Evolutionary conservation across 2,113 vertebrate species (phyloP), one percentile per base, ranked within the genome.

Genomic region (Myiozetetes cayanensis): DNA sequence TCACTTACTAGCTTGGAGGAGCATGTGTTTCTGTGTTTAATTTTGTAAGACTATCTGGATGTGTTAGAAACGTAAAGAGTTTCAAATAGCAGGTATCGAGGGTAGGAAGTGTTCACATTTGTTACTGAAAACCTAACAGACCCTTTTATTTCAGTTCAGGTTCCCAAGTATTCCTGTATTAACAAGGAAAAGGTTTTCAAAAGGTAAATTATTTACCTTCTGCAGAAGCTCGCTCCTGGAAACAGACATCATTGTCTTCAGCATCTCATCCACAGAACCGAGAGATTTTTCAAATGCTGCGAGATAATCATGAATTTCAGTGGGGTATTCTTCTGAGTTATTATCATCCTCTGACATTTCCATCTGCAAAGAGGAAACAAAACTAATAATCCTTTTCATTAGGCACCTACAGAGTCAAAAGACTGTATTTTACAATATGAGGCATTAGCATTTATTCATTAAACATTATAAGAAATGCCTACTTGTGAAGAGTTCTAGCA

Each of bases 221-320:
- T 98, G 97, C 58, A 98, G 71, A 66, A 98, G 97, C 33, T 99
- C 98, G 28, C 96, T 98, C 91, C 98, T 98, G 72, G 99, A 98
- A 95, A 99, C 97, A 11, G 98, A 98, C 97, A 99, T 98, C 97
- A 99, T 96, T 31, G 97, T 98, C 63, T 98, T 98, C 96, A 99
- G 77, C 98, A 99, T 98, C 71, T 98, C 97, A 94, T 98, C 98
- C 9, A 99, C 98, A 23, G 97, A 96, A 43, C 90, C 95, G 31
- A 99, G 98, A 13, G 99, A 99, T 31, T 98, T 98, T 77, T 99
- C 98, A 96, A 99, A 99, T 10, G 97, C 89, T 49, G 90, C 93
- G 18, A 99, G 98, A 93, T 98, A 98, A 25, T 99, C 99, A 21
- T 99, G 98, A 61, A 99, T 99, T 96, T 99, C 99, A n/a, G 98